These are phyloP conservation scores for Linnaemya vulpina DNA, from an alignment of 2,888 invertebrate genomes.

Conservation along the genomic window DNA sequence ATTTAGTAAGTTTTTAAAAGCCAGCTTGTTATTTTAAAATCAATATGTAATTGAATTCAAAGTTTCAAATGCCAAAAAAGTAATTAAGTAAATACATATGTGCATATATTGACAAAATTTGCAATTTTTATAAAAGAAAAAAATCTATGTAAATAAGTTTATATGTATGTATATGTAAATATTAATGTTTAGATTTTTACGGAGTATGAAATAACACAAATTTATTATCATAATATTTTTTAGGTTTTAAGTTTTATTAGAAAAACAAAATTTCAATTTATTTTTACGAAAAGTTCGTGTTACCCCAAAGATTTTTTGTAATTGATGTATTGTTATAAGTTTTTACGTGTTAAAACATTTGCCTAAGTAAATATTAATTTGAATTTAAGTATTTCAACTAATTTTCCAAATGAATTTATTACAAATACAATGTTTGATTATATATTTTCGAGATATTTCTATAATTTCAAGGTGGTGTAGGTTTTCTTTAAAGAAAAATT, in stretches of 20 bases:
- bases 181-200: constrained; percentile 18
- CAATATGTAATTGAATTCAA: constrained; percentile 42
- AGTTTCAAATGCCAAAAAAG: constrained; percentile 34
- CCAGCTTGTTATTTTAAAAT: constrained; percentile 23
- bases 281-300: constrained; percentile 23
- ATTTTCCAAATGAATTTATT: constrained; percentile 34
- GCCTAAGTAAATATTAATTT: constrained; percentile 25
- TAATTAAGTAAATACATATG: constrained; percentile 44
- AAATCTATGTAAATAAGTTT: constrained; percentile 58
- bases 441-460: constrained; percentile 17
- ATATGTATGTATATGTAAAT: constrained; percentile 6
- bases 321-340: constrained; percentile 39
- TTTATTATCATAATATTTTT: constrained; percentile 31
- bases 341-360: constrained; percentile 29
- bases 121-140: constrained; percentile 31
- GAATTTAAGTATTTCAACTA: constrained; percentile 37
- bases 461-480: constrained; percentile 24
- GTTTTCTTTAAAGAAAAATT: constrained; percentile 23
- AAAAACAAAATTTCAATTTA: constrained; percentile 37
- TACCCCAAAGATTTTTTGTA: constrained; percentile 26
- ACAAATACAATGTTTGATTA: constrained; percentile 1
- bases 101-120: constrained; percentile 34
- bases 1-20: constrained; percentile 54
- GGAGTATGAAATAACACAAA: constrained; percentile 2
- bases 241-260: constrained; percentile 53